Conservation (phyloP, 1,140 invertebrate species). For the Akabosia matsudoensis region DNA sequence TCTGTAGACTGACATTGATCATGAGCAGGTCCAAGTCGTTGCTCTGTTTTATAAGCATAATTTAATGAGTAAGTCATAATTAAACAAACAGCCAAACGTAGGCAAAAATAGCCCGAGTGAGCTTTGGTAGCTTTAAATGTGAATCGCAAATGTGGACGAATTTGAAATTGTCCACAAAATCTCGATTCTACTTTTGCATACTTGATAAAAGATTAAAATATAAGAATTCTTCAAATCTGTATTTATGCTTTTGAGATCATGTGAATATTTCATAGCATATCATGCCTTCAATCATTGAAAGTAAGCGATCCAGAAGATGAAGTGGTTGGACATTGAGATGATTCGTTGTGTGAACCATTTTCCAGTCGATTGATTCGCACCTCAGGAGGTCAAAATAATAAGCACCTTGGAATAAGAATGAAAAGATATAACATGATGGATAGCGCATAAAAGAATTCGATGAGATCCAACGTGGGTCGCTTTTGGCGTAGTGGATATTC, state of each 20-base stretch:
- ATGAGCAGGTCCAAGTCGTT: too few relatives aligned
- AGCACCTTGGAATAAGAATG: background rate
- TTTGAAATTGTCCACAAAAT: too few relatives aligned
- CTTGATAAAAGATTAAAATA: background rate
- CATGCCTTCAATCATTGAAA: background rate
- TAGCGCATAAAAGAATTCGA: too few relatives aligned
- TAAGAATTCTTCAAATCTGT: background rate
- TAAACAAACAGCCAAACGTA: too few relatives aligned
- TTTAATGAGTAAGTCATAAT: too few relatives aligned
- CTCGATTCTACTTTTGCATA: too few relatives aligned
- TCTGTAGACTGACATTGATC: too few relatives aligned
- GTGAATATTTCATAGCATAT: background rate
- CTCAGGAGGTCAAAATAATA: slow-evolving; percentile 22
- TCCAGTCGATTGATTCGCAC: slow-evolving; percentile 6
- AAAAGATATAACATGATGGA: background rate
- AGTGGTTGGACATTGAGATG: background rate
- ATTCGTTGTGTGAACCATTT: slow-evolving; percentile 18
- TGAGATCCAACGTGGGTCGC: background rate
- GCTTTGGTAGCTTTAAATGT: too few relatives aligned
- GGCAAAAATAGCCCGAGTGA: too few relatives aligned
- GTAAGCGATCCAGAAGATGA: background rate
- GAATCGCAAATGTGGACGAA: too few relatives aligned
- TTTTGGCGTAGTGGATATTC: too few relatives aligned
- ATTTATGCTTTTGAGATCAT: background rate
- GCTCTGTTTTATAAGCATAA: too few relatives aligned